A percentile compares a stretch with the other conserved stretches of the same genome.
Evolutionary conservation across 2,888 invertebrate genomes (phyloP).

Genomic region (Octonoba sinensis): DNA sequence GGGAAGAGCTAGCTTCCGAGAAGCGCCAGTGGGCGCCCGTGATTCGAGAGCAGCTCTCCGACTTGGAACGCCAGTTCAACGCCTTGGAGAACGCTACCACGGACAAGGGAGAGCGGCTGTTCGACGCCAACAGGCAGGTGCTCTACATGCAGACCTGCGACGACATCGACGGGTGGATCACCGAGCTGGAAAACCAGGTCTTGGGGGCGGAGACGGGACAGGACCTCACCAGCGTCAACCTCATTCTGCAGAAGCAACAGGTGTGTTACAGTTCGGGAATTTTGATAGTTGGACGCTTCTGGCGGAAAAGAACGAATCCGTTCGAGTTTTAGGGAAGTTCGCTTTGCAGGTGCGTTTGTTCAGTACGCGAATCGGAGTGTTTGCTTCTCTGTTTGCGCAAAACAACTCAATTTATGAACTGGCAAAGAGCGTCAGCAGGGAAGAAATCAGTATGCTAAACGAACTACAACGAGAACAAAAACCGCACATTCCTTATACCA

Average conservation of each 20-base stretch:
- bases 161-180: conserved; percentile 99
- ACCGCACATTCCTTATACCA: too few relatives aligned
- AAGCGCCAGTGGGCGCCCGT: conserved; percentile 94
- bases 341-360: too few relatives aligned
- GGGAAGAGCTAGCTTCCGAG: conserved; percentile 90
- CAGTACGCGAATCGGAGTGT: too few relatives aligned
- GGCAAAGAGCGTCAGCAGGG: too few relatives aligned
- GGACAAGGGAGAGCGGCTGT: conserved; percentile 88
- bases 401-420: too few relatives aligned
- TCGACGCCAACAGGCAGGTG: conserved; percentile 91
- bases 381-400: too few relatives aligned
- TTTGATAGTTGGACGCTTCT: too few relatives aligned
- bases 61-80: conserved; percentile 89
- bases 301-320: too few relatives aligned
- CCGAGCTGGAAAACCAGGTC: conserved; percentile 97
- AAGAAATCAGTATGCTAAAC: too few relatives aligned
- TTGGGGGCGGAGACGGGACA: conserved; percentile 91
- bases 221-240: conserved; percentile 98
- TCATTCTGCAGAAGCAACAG: conserved; percentile 99
- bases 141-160: conserved; percentile 97
- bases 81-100: conserved; percentile 91
- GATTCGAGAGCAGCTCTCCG: conserved; percentile 90
- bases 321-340: too few relatives aligned
- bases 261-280: too few relatives aligned
- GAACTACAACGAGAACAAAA: too few relatives aligned